Percentiles rank a stretch among this genome's conserved stretches.
phyloP scores from a whole-genome alignment of 1,140 invertebrate genomes.

The Zaprionus taronus region DNA sequence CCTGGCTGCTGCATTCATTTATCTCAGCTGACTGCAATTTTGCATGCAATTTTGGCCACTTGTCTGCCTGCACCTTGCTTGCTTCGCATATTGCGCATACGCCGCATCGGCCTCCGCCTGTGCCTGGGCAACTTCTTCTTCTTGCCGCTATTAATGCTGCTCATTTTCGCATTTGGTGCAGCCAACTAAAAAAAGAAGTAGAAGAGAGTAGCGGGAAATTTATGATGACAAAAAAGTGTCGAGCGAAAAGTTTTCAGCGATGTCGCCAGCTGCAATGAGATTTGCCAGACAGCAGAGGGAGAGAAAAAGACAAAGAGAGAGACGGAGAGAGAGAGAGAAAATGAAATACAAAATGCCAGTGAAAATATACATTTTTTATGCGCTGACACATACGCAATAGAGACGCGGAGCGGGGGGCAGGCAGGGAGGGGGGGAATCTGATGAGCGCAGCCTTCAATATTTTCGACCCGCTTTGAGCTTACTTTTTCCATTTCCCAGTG shows the following conservation, averaged over 20 bases:
- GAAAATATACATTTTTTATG: conserved; percentile 69
- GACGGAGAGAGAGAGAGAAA: conserved; percentile 1
- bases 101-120: conserved; percentile 42
- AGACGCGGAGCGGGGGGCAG: neutral
- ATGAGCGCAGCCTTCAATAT: conserved; percentile 65
- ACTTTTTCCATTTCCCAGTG: conserved; percentile 82
- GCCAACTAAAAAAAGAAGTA: conserved; percentile 34
- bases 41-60: conserved; percentile 30
- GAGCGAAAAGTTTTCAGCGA: conserved; percentile 64
- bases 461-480: conserved; percentile 74
- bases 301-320: conserved; percentile 13
- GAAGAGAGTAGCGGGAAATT: conserved; percentile 69
- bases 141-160: conserved; percentile 65
- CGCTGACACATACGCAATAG: conserved; percentile 31
- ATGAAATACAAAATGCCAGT: conserved; percentile 54
- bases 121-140: conserved; percentile 9
- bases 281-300: conserved; percentile 45
- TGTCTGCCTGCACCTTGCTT: conserved; percentile 13
- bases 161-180: conserved; percentile 68
- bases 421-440: neutral
- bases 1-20: conserved; percentile 4
- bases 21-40: neutral
- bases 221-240: conserved; percentile 72
- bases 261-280: conserved; percentile 67
- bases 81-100: conserved; percentile 60